Conservation (phyloP, 2,888 invertebrate genomes). For the Chalcosyrphus nemorum region DNA sequence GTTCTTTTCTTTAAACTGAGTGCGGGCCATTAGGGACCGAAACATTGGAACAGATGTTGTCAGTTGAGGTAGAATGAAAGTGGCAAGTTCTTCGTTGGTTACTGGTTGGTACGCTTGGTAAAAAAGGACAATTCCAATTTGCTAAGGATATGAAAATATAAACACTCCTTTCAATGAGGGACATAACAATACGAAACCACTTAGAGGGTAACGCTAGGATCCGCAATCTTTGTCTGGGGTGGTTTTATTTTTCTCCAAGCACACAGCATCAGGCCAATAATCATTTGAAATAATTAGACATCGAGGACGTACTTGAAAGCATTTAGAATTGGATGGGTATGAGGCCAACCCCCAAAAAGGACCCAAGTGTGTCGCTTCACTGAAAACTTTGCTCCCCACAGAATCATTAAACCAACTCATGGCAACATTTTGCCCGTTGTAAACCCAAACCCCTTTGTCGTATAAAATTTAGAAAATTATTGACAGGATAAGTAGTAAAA, state of each 20-base stretch:
- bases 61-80: constrained; percentile 22
- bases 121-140: constrained; percentile 50
- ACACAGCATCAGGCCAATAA: constrained; percentile 26
- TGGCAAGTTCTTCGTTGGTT: constrained; percentile 18
- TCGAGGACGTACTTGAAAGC: neutral
- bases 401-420: too few species aligned
- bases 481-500: constrained; percentile 15
- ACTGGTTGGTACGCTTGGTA: neutral
- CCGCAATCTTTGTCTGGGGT: constrained; percentile 1
- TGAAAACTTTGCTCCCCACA: constrained; percentile 16
- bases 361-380: neutral
- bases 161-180: constrained; percentile 39
- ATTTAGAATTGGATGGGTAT: neutral
- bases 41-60: constrained; percentile 59
- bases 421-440: too few species aligned
- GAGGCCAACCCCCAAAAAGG: neutral
- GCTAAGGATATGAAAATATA: constrained; percentile 59
- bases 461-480: constrained; percentile 35
- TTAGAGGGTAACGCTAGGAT: constrained; percentile 41
- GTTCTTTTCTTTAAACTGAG: constrained; percentile 20
- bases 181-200: constrained; percentile 57
- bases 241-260: constrained; percentile 1
- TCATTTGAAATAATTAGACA: constrained; percentile 54
- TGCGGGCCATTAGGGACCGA: constrained; percentile 42
- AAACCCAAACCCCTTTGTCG: neutral